These are phyloP conservation scores for Phoxinus phoxinus DNA, from an alignment of 2,113 vertebrate species.

Conservation along the genomic window DNA sequence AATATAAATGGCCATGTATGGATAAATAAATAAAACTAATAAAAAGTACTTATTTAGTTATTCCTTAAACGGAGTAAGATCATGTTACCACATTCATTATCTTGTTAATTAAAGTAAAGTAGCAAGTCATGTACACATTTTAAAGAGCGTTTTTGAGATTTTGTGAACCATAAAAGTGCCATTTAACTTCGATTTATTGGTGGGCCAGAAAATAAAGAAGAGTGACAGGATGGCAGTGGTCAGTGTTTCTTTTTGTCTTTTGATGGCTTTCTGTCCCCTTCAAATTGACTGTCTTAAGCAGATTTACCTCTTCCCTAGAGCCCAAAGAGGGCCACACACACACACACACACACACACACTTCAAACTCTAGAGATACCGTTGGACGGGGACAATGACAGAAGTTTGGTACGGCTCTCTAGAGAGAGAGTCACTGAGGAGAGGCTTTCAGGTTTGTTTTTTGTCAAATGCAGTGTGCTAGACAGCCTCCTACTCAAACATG, in stretches of 20 bases:
- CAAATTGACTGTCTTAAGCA: neutral
- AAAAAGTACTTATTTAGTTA: neutral
- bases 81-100: neutral
- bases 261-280: neutral
- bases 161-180: neutral
- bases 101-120: neutral
- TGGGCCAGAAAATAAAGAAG: neutral
- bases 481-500: conserved; percentile 60
- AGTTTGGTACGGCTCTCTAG: conserved; percentile 64
- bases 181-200: neutral
- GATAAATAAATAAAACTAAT: too few relatives aligned
- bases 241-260: conserved; percentile 1
- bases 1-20: neutral
- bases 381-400: conserved; percentile 52
- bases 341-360: neutral
- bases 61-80: neutral
- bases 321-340: neutral
- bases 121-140: neutral
- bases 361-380: neutral
- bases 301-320: neutral
- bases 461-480: conserved; percentile 67
- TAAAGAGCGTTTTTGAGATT: neutral
- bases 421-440: conserved; percentile 19
- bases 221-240: neutral
- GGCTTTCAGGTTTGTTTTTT: conserved; percentile 63